phyloP scores from a whole-genome alignment of 2,888 invertebrate genomes.

The Hanleya hanleyi region DNA sequence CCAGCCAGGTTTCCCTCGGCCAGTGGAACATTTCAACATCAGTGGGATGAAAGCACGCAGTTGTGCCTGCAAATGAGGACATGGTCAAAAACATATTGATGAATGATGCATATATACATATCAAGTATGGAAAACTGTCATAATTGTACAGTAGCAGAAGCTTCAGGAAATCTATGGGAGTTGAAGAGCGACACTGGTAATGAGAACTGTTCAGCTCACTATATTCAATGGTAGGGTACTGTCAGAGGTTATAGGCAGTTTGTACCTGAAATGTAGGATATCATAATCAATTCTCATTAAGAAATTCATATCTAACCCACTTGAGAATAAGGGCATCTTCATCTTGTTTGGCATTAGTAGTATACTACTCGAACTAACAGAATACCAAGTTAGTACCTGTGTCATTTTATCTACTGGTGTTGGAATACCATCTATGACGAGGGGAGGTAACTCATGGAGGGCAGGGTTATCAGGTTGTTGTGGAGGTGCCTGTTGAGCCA shows the following conservation, averaged over 20 bases:
- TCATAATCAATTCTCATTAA: background rate
- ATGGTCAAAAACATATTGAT: no score
- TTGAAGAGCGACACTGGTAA: no score
- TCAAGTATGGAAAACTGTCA: no score
- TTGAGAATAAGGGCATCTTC: no score
- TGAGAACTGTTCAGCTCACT: no score
- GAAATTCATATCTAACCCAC: background rate
- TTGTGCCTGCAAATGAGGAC: conserved; percentile 79
- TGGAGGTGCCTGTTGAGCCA: conserved; percentile 94
- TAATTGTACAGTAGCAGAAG: no score
- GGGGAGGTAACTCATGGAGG: conserved; percentile 94
- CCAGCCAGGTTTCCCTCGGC: conserved; percentile 96
- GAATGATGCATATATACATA: no score
- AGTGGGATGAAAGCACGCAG: conserved; percentile 95
- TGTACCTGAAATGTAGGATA: background rate
- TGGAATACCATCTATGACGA: conserved; percentile 97
- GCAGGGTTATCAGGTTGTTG: conserved; percentile 91
- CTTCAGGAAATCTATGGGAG: no score
- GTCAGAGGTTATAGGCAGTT: no score
- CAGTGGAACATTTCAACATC: conserved; percentile 98
- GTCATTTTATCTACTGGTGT: conserved; percentile 99
- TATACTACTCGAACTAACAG: no score
- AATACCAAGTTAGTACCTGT: conserved; percentile 75
- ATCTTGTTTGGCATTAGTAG: no score
- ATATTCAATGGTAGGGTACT: no score